These are phyloP conservation scores for Ophion ventricosus DNA, from an alignment of 2,888 invertebrate genomes.

Conservation along the genomic window DNA sequence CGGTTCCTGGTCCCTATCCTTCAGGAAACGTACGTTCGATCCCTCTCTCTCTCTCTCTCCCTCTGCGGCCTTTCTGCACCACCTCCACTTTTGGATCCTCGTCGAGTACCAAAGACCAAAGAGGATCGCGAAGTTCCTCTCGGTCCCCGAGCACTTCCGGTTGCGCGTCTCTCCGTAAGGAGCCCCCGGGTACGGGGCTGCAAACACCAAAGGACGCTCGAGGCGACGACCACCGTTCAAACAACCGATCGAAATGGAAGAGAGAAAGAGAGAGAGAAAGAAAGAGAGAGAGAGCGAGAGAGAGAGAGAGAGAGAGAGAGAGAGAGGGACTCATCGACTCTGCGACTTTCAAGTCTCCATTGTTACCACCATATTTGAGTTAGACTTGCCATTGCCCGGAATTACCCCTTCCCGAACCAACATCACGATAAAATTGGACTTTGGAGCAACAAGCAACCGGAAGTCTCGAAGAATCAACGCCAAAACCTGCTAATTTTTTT, in stretches of 20 bases:
- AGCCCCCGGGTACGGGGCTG: slow-evolving; percentile 71
- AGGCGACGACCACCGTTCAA: slow-evolving; percentile 79
- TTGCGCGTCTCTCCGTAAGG: background rate
- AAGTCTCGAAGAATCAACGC: background rate
- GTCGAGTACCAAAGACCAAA: too few species aligned
- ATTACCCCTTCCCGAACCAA: background rate
- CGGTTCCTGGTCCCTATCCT: too few species aligned
- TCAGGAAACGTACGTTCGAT: background rate
- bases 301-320: too few species aligned
- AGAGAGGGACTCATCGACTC: background rate
- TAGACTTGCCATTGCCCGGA: slow-evolving; percentile 50
- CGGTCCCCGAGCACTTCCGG: too few species aligned
- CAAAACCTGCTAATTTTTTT: too few species aligned
- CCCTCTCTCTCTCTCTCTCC: slow-evolving; percentile 19
- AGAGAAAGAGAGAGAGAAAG: slow-evolving; percentile 48
- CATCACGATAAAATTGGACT: too few species aligned
- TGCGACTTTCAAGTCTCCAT: slow-evolving; percentile 53
- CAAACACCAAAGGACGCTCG: slow-evolving; percentile 77
- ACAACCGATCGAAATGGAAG: slow-evolving; percentile 78
- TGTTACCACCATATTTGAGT: slow-evolving; percentile 64
- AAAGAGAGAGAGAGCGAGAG: slow-evolving; percentile 22
- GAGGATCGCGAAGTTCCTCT: too few species aligned
- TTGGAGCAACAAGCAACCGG: too few species aligned
- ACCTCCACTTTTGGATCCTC: too few species aligned
- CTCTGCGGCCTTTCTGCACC: background rate